Conservation (phyloP, 2,888 invertebrate species). For the Pyrrhopygopsis socrates region DNA sequence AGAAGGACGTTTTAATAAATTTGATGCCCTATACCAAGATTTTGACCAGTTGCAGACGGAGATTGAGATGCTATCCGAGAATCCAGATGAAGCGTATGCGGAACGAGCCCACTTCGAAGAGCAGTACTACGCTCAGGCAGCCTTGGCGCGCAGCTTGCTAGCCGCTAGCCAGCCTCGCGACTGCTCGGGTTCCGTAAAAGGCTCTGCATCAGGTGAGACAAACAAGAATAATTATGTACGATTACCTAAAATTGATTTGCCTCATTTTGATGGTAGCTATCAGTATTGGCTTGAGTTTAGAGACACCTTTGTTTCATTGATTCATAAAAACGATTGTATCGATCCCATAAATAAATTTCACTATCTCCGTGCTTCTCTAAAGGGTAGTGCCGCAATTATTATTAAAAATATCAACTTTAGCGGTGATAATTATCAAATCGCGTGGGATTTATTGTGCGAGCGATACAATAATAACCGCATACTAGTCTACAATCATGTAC, state of each 20-base stretch:
- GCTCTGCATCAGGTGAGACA: constrained; percentile 5
- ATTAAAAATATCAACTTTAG: constrained; percentile 47
- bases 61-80: constrained; percentile 16
- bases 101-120: constrained; percentile 13
- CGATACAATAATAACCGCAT: constrained; percentile 67
- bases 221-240: constrained; percentile 30
- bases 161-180: not conserved
- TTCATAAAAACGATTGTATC: constrained; percentile 45
- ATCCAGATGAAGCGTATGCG: constrained; percentile 16
- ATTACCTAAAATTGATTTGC: constrained; percentile 67
- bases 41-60: constrained; percentile 29
- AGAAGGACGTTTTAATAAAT: constrained; percentile 27
- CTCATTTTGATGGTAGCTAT: constrained; percentile 53
- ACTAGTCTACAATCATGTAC: constrained; percentile 22
- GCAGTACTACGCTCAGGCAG: not conserved
- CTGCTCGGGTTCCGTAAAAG: constrained; percentile 35
- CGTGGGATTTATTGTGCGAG: constrained; percentile 56
- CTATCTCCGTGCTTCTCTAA: constrained; percentile 38
- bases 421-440: constrained; percentile 47
- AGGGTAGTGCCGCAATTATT: constrained; percentile 41
- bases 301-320: constrained; percentile 56
- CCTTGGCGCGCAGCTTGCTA: not conserved
- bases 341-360: constrained; percentile 55
- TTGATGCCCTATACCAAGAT: constrained; percentile 25
- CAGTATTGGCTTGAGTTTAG: constrained; percentile 71